A percentile compares a stretch with the other conserved stretches of the same genome.
These are phyloP conservation scores for Strix occidentalis DNA, from an alignment of 2,797 vertebrate genomes.

Conservation along the genomic window DNA sequence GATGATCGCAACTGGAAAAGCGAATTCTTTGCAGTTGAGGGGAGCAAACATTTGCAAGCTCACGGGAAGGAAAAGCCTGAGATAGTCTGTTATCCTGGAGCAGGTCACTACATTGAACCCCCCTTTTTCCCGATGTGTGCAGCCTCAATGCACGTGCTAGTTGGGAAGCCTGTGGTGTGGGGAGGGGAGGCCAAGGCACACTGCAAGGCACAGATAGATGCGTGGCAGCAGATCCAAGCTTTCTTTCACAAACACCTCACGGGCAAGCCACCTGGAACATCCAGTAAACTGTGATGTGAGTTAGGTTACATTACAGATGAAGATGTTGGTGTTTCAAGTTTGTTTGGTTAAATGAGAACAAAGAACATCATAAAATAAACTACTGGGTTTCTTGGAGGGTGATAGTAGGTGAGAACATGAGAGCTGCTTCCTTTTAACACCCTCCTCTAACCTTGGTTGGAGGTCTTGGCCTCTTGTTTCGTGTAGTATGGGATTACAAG, in stretches of 20 bases:
- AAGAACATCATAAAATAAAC: neutral
- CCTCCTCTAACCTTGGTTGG: neutral
- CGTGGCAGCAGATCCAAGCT: constrained; percentile 82
- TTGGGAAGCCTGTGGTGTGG: constrained; percentile 72
- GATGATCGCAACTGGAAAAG: constrained; percentile 88
- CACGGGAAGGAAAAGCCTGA: constrained; percentile 83
- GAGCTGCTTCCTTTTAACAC: neutral
- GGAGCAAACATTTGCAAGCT: constrained; percentile 75
- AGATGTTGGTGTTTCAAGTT: neutral
- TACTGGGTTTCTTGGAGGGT: neutral
- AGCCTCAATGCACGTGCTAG: constrained; percentile 74
- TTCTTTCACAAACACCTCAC: constrained; percentile 84
- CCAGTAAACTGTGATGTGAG: constrained; percentile 58
- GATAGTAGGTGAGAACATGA: neutral
- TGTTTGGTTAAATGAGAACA: neutral
- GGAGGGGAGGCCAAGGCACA: constrained; percentile 86
- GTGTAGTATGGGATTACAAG: neutral
- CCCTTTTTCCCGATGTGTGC: constrained; percentile 83
- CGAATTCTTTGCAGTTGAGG: constrained; percentile 77
- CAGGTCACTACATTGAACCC: constrained; percentile 89
- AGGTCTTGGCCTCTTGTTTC: neutral
- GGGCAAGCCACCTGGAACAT: neutral
- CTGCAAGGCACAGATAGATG: constrained; percentile 83
- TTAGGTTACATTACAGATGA: neutral
- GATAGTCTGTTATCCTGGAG: constrained; percentile 82